A percentile compares a stretch with the other conserved stretches of the same genome.
Conservation (phyloP, 2,797 vertebrate genomes). For the Dendrocincla tyrannina region DNA sequence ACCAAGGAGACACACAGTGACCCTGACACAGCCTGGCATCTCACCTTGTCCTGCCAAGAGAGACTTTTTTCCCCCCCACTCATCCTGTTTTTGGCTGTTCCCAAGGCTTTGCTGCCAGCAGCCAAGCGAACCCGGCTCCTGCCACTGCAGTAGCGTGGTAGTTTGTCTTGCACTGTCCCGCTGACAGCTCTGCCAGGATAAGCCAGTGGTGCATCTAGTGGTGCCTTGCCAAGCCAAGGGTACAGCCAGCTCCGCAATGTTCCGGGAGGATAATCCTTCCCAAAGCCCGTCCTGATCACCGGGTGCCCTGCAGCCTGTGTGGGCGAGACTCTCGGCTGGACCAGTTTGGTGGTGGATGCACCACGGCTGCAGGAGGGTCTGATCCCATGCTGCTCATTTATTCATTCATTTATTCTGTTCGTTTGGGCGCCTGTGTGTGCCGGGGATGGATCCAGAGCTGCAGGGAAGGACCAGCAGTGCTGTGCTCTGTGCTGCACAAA, state of each 20-base stretch:
- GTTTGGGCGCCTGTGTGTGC: rapidly evolving
- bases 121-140: not conserved
- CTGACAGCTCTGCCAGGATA: constrained; percentile 15
- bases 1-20: not conserved
- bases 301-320: not conserved
- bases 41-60: constrained; percentile 30
- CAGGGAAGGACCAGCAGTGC: not conserved
- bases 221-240: constrained; percentile 11
- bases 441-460: not conserved
- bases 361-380: not conserved
- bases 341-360: not conserved
- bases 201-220: constrained; percentile 28
- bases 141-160: not conserved
- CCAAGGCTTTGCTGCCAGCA: not conserved
- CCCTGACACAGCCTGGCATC: not conserved
- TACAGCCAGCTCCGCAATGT: not conserved
- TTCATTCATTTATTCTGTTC: not conserved
- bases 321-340: not conserved
- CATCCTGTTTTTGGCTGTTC: not conserved
- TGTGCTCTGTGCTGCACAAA: not conserved
- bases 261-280: not conserved
- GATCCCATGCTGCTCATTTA: not conserved
- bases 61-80: not conserved
- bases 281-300: not conserved
- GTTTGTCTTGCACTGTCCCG: constrained; percentile 26